A percentile compares a stretch with the other conserved stretches of the same genome.
Evolutionary conservation across 2,113 vertebrate genomes (phyloP).

Genomic region (Cryptotis parvus): DNA sequence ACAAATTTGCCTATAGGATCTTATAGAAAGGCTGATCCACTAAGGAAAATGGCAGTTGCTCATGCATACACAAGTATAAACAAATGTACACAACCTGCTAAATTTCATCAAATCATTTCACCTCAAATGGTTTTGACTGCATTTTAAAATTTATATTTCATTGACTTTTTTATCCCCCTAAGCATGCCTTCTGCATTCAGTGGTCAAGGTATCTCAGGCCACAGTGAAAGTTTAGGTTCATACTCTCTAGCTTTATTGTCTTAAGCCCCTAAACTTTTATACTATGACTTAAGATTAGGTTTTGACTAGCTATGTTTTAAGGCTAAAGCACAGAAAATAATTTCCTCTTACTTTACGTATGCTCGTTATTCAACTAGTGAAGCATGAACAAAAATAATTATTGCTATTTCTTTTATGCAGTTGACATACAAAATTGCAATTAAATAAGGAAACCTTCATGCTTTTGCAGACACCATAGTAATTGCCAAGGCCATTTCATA

Average conservation of each 20-base stretch:
- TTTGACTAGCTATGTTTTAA: slow-evolving; percentile 12
- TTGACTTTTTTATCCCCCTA: slow-evolving; percentile 20
- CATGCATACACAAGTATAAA: slow-evolving; percentile 62
- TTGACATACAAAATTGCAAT: slow-evolving; percentile 60
- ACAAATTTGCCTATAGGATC: not conserved
- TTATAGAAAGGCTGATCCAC: not conserved
- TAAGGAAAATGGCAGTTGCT: slow-evolving; percentile 30
- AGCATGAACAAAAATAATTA: slow-evolving; percentile 62
- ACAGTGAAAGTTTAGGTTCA: not conserved
- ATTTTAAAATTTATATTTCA: slow-evolving; percentile 57
- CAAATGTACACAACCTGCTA: slow-evolving; percentile 39
- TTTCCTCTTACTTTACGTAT: not conserved
- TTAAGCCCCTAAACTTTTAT: not conserved
- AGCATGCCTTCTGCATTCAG: slow-evolving; percentile 22
- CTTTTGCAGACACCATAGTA: slow-evolving; percentile 43
- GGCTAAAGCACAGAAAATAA: not conserved
- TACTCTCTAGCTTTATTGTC: not conserved
- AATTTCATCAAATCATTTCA: slow-evolving; percentile 39
- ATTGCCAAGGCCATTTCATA: slow-evolving; percentile 60
- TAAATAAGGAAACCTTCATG: slow-evolving; percentile 39
- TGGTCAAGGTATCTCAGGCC: not conserved
- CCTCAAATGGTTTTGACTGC: slow-evolving; percentile 45
- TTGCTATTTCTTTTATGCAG: slow-evolving; percentile 60
- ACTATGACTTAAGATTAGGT: not conserved
- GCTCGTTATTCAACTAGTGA: slow-evolving; percentile 61